Conservation (phyloP, 2,113 vertebrate genomes). For the Petroica traversi region DNA sequence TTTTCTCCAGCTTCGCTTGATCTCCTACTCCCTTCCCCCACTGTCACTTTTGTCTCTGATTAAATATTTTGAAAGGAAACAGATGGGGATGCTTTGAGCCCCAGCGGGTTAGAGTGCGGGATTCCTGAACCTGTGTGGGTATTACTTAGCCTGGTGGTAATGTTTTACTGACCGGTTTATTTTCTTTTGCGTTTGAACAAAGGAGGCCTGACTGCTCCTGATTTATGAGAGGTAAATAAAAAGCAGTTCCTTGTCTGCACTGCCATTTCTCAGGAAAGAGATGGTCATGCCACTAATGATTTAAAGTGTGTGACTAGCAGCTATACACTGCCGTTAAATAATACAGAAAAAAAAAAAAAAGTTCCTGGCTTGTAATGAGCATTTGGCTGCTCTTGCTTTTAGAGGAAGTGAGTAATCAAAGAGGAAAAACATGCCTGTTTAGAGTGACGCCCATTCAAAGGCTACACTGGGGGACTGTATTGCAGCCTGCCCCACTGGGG, state of each 20-base stretch:
- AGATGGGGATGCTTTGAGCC: conserved; percentile 45
- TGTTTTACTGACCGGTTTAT: conserved; percentile 20
- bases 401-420: conserved; percentile 56
- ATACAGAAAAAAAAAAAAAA: conserved; percentile 20
- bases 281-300: conserved; percentile 59
- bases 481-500: not conserved
- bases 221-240: conserved; percentile 64
- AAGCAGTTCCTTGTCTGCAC: conserved; percentile 14
- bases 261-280: conserved; percentile 66
- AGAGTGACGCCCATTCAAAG: not conserved
- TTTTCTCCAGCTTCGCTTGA: conserved; percentile 23
- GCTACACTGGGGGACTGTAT: not conserved
- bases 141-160: conserved; percentile 30
- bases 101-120: not conserved
- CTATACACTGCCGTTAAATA: conserved; percentile 61
- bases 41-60: conserved; percentile 43
- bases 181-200: conserved; percentile 58
- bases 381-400: conserved; percentile 56
- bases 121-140: conserved; percentile 37
- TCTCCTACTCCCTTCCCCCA: conserved; percentile 18
- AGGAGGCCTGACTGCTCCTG: conserved; percentile 19
- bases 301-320: conserved; percentile 70
- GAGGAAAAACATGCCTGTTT: not conserved
- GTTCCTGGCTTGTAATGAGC: conserved; percentile 34
- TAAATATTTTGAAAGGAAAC: conserved; percentile 51